Conservation (phyloP, 2,888 invertebrate genomes). For the Lissonota sp. region DNA sequence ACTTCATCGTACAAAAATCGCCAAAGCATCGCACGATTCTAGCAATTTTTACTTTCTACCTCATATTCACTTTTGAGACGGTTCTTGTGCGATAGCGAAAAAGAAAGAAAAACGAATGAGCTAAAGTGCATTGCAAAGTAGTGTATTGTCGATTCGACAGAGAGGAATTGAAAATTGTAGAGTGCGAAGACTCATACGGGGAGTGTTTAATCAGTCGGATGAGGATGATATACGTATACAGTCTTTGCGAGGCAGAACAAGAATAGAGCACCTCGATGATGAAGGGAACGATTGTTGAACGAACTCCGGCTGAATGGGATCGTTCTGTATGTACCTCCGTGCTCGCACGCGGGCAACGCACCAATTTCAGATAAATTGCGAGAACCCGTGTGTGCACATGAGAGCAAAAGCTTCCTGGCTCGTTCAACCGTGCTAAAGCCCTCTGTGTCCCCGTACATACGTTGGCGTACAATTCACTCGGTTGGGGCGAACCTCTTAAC, state of each 20-base stretch:
- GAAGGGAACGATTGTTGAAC: slow-evolving; percentile 51
- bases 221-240: slow-evolving; percentile 20
- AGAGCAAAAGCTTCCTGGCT: slow-evolving; percentile 26
- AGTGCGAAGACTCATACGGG: slow-evolving; percentile 28
- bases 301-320: background rate
- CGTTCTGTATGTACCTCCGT: slow-evolving; percentile 19
- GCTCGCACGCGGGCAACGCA: slow-evolving; percentile 32
- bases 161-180: slow-evolving; percentile 12
- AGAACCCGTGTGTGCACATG: slow-evolving; percentile 41
- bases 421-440: slow-evolving; percentile 65
- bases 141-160: slow-evolving; percentile 19
- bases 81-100: background rate
- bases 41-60: background rate
- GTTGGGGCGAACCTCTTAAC: slow-evolving; percentile 36
- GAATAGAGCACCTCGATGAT: slow-evolving; percentile 63
- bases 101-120: background rate
- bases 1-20: background rate
- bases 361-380: slow-evolving; percentile 62
- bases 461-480: slow-evolving; percentile 34
- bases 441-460: slow-evolving; percentile 67
- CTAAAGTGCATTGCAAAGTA: background rate
- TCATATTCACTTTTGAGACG: background rate
- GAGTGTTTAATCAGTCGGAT: slow-evolving; percentile 38
- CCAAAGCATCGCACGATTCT: background rate
- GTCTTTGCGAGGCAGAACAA: slow-evolving; percentile 72